A percentile compares a stretch with the other conserved stretches of the same genome.
Evolutionary conservation across 2,113 vertebrate genomes (phyloP).

Genomic region (Austrofundulus limnaeus): DNA sequence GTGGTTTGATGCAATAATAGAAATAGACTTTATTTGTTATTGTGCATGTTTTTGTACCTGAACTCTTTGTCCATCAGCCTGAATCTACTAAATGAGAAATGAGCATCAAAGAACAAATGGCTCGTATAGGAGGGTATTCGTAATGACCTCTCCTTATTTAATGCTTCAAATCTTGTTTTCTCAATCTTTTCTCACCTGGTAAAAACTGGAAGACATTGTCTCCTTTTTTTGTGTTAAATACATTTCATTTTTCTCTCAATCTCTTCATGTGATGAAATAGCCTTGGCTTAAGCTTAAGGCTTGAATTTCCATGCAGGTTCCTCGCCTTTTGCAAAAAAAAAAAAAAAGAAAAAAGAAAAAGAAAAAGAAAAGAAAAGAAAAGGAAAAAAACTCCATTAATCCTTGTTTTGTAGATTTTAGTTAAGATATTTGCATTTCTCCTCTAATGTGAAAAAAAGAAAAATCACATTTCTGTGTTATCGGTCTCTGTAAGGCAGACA

Average conservation of each 20-base stretch:
- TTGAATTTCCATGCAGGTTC: conserved; percentile 60
- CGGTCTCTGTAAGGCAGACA: conserved; percentile 62
- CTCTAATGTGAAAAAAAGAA: conserved; percentile 70
- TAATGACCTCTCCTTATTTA: conserved; percentile 46
- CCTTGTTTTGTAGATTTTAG: conserved; percentile 75
- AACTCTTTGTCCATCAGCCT: conserved; percentile 28
- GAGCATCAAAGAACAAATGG: conserved; percentile 23
- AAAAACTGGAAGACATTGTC: conserved; percentile 45
- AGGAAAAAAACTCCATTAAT: conserved; percentile 62
- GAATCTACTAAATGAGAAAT: conserved; percentile 18
- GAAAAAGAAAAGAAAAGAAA: conserved; percentile 44
- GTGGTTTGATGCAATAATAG: conserved; percentile 72
- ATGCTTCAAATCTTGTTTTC: conserved; percentile 57
- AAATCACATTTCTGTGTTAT: conserved; percentile 77
- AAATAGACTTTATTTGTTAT: conserved; percentile 44
- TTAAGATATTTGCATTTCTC: conserved; percentile 76
- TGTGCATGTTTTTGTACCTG: conserved; percentile 39
- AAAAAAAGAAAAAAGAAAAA: conserved; percentile 28
- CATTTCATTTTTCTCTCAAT: conserved; percentile 50
- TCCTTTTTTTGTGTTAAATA: conserved; percentile 47
- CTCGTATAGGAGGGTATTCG: conserved; percentile 23
- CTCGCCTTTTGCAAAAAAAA: conserved; percentile 53
- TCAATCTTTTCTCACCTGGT: conserved; percentile 21
- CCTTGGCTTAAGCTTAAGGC: conserved; percentile 57
- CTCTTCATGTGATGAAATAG: conserved; percentile 62